A percentile compares a stretch with the other conserved stretches of the same genome.
phyloP scores from a whole-genome alignment of 1,140 invertebrate genomes.

The Palaemon carinicauda region DNA sequence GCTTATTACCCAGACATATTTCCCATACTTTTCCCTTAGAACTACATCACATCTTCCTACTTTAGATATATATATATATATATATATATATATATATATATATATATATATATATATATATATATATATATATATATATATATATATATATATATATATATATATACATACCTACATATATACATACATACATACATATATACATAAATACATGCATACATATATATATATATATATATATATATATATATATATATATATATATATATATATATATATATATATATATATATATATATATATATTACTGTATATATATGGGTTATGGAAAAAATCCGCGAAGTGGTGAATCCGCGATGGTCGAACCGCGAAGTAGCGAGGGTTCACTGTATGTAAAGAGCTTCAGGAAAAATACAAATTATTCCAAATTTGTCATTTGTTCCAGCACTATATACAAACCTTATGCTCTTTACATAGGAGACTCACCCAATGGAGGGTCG shows the following conservation, averaged over 20 bases:
- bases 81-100: slow-evolving; percentile 30
- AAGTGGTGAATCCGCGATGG: no score
- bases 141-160: no score
- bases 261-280: not conserved
- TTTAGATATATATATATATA: slow-evolving; percentile 19
- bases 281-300: slow-evolving; percentile 1
- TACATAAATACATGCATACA: not conserved
- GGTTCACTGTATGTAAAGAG: no score
- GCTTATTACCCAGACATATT: no score
- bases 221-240: not conserved
- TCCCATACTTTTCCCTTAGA: not conserved
- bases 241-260: not conserved
- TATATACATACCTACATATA: not conserved
- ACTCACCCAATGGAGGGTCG: no score
- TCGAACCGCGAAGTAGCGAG: no score
- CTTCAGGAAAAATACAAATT: no score
- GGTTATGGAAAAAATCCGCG: no score
- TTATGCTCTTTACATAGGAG: no score
- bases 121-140: not conserved
- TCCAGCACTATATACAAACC: no score
- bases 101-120: not conserved
- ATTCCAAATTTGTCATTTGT: no score
- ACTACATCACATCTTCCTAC: not conserved
- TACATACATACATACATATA: not conserved
- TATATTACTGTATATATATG: no score